Base-by-base conservation (phyloP, 2,113 vertebrate species). In the Pheucticus melanocephalus region DNA sequence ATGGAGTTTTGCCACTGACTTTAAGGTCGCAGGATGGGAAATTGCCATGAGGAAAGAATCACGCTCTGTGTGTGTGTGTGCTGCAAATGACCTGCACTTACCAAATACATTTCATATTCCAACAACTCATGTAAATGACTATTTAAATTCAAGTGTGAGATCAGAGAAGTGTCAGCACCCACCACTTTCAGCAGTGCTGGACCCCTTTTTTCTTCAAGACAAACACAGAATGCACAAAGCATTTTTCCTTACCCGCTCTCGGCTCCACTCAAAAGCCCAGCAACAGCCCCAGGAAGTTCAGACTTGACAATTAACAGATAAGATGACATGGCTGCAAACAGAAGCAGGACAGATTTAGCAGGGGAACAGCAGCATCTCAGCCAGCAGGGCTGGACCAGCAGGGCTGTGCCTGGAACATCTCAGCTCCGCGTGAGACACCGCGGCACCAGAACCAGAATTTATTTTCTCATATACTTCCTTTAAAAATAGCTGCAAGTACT, bases 231-330 rank as follows among this genome's bases (percentile, higher is more conserved):
- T 0, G 3, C 59, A 60, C 8, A 11, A 91, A 90, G 76, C 61
- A 5, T 30, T 94, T 79, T 93, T 95, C 97, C 98, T 98, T 98
- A 99, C 99, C 98, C 98, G 53, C 96, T 96, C 57, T 97, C 81
- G 10, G 98, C 98, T 89, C 94, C 94, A n/a, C 78, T 95, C 89
- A 99, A 76, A 96, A 99, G 97, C 82, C 98, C 98, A 10, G 95
- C 95, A 93, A 99, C 98, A 94, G 98, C 97, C 54, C 98, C 98
- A 94, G 99, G 99, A 97, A 99, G 98, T 96, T 99, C 99, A 16
- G 98, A 98, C 97, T 99, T 99, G 90, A 99, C 97, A 98, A 99
- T 98, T 93, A 99, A 98, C 97, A 99, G 98, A 92, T 99, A 99
- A 66, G 99, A 99, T 31, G 99, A 98, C 99, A 99, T 99, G 63